Evolutionary conservation across 2,113 vertebrate genomes (phyloP), one percentile per base, ranked within the genome.

Genomic region (Alouatta palliata): DNA sequence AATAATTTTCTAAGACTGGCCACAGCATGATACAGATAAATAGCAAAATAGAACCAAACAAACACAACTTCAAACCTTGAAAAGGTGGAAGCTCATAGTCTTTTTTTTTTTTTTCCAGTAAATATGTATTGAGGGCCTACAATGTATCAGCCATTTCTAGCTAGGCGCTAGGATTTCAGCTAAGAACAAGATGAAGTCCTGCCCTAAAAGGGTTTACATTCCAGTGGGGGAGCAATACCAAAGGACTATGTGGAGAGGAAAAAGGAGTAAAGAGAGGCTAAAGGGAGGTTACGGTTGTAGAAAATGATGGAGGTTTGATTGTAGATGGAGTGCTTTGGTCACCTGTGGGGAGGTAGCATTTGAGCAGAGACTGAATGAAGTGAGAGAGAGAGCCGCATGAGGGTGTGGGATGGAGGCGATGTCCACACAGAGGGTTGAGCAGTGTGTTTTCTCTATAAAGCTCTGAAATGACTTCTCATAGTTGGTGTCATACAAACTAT

Each of bases 381-480:
- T 68, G 37, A 47, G 43, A n/a, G 43, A 40, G 27, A 90, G 32
- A 47, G 37, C 12, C 9, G 37, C 2, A 8, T 27, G 35, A 13
- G 45, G 27, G 14, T 13, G 12, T 75, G 16, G 0, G 7, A 8
- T 6, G 4, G 10, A 13, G 6, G 7, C 13, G 11, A 7, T 25
- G 17, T 90, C n/a, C 10, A 32, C 14, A 2, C 87, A 81, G 43
- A 37, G 43, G 37, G 6, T 2, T 45, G 43, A 84, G 47, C 54
- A 47, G 11, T 70, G 21, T 6, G 11, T n/a, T 49, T 71, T 52
- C 35, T 91, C 77, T 23, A 12, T 68, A 21, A 19, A 32, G 54
- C 11, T 91, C 73, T 86, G 81, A 56, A 30, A 52, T 71, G n/a
- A 43, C 35, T 30, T 52, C 21, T 87, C 17, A 12, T 11, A 70